Base-by-base conservation (phyloP, 2,797 vertebrate genomes). In the Coregonus ussuriensis region DNA sequence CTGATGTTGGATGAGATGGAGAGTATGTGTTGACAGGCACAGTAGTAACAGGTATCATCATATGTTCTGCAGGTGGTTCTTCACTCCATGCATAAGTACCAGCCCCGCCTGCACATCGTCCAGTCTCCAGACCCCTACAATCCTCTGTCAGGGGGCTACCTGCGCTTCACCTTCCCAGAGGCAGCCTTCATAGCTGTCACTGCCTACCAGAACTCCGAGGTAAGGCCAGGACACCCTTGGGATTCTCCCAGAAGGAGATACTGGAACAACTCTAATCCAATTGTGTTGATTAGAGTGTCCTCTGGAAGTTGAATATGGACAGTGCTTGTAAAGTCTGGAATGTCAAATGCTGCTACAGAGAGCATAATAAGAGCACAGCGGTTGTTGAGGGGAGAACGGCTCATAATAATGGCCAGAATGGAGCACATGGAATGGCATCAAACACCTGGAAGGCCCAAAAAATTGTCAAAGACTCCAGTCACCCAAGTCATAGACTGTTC, bases 81-180 rank as follows among this genome's bases (percentile, higher is more conserved):
- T 31, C 81, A 90, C 29, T 88, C 87, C 25, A 86, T 90, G 88
- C 88, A 90, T 65, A 88, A 85, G 74, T 90, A 88, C 53, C 83
- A 84, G 51, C 88, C 87, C 7, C 83, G 83, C 72, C 79, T 90
- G 63, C 87, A 89, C 66, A 79, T 87, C 25, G 74, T 87, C 3
- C 84, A 85, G 76, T 81, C 84, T 68, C 79, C 82, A 6, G 83
- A 87, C 56, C 81, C 79, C 16, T 73, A 78, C 74, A 77, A 59
- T 68, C 74, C 75, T 41, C 74, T 65, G 9, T 14, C 56, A 18
- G 82, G 86, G 0, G 74, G 77, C 9, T 86, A 84, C 68, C 79
- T 81, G 68, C 74, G 74, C n/a, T 88, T 88, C 63, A 83, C 77
- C 52, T 86, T 88, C 75, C 84, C 84, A 0, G 83, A 88, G 18